Conservation (phyloP, 1,140 invertebrate species). For the Drosophila truncata region DNA sequence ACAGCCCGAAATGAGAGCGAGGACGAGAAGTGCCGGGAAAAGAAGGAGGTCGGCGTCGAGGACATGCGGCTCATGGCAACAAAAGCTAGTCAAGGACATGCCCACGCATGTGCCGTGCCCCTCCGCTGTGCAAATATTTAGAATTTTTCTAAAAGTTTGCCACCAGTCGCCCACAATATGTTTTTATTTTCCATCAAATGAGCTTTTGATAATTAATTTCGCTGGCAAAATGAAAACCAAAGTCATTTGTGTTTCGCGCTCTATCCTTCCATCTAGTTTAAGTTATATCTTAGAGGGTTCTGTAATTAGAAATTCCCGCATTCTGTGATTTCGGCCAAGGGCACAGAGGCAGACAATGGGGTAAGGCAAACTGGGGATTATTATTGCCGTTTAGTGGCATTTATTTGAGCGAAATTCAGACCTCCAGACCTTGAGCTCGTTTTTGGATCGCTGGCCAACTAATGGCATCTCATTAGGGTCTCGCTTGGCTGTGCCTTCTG, state of each 20-base stretch:
- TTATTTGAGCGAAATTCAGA: background rate
- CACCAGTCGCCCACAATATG: slow-evolving; percentile 31
- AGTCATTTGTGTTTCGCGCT: slow-evolving; percentile 30
- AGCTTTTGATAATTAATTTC: slow-evolving; percentile 71
- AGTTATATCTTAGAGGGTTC: slow-evolving; percentile 9
- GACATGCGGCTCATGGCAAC: slow-evolving; percentile 26
- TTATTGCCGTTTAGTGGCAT: slow-evolving; percentile 3
- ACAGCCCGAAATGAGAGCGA: slow-evolving; percentile 59
- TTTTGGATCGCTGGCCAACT: slow-evolving; percentile 13
- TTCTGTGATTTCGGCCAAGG: slow-evolving; percentile 6
- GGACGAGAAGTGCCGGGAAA: slow-evolving; percentile 2
- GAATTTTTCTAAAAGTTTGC: slow-evolving; percentile 47
- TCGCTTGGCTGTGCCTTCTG: slow-evolving; percentile 21
- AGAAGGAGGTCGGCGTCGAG: slow-evolving; percentile 13
- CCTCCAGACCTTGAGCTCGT: slow-evolving; percentile 2
- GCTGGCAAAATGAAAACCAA: slow-evolving; percentile 27
- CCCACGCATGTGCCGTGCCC: slow-evolving; percentile 53
- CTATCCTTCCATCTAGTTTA: background rate
- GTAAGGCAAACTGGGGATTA: background rate
- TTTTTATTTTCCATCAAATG: slow-evolving; percentile 55
- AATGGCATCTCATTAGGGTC: slow-evolving; percentile 69
- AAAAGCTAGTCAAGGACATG: slow-evolving; percentile 74
- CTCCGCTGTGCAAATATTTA: slow-evolving; percentile 37
- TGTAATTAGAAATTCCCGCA: slow-evolving; percentile 25
- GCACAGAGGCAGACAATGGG: background rate